These are phyloP conservation scores for Bovichtus diacanthus DNA, from an alignment of 2,797 vertebrate genomes.

Conservation along the genomic window DNA sequence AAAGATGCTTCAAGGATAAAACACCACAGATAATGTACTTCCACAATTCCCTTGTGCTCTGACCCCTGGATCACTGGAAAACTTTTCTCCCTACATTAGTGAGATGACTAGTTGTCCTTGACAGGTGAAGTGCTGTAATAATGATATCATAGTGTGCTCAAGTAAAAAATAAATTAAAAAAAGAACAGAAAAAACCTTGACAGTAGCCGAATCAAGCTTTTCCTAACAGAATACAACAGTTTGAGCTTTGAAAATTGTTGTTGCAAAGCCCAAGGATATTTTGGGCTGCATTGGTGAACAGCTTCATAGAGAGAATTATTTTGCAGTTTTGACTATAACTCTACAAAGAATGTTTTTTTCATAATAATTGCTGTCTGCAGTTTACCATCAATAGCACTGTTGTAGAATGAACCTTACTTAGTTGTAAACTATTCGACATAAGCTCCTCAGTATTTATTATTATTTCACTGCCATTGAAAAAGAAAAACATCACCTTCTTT, in stretches of 20 bases:
- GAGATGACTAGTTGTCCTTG: conserved; percentile 79
- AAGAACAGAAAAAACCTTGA: not conserved
- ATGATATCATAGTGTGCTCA: conserved; percentile 45
- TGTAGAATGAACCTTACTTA: conserved; percentile 2
- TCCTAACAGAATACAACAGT: conserved; percentile 2
- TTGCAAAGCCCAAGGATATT: conserved; percentile 34
- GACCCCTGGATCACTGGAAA: conserved; percentile 55
- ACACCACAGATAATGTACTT: conserved; percentile 45
- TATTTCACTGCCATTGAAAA: conserved; percentile 1
- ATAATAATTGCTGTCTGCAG: conserved; percentile 29
- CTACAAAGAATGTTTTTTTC: conserved; percentile 4
- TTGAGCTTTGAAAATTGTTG: conserved; percentile 26
- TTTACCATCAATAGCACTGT: not conserved
- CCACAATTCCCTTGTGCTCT: conserved; percentile 56
- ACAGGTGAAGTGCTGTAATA: conserved; percentile 53
- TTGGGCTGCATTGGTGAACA: not conserved
- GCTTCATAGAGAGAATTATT: conserved; percentile 6
- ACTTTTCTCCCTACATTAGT: conserved; percentile 67
- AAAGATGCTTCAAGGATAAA: conserved; percentile 73
- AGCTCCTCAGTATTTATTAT: not conserved
- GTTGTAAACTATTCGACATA: not conserved
- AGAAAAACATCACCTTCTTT: not conserved
- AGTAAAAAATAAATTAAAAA: not conserved
- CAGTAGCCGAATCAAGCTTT: conserved; percentile 9
- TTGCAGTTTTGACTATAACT: not conserved